Evolutionary conservation across 2,113 vertebrate genomes (phyloP), one percentile per base, ranked within the genome.

Genomic region (Salvelinus sp.): DNA sequence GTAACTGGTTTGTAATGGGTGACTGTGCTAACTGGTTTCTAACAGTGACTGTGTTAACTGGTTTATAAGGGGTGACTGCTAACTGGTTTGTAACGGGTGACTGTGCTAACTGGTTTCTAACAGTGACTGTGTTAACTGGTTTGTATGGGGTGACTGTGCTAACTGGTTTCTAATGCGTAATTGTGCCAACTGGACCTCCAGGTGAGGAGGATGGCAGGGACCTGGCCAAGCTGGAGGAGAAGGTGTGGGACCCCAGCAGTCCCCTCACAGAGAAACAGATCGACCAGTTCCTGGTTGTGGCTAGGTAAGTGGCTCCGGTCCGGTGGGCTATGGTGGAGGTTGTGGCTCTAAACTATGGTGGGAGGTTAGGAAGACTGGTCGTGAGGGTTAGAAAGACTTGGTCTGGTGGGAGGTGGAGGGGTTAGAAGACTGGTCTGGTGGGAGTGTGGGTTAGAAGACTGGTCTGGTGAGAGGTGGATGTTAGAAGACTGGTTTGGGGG

Each of bases 231-330:
- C 92, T 99, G 82, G 97, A 99, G 93, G 97, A 97, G 85, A 98
- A 96, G 89, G 89, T 98, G 58, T 99, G 96, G 96, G 96, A 98
- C 83, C 94, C 96, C 1, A 95, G 92, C 92, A 98, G 94, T 78
- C 94, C 94, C 0, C 91, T 98, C 70, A 94, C 94, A 12, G 97
- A 98, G 92, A 98, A 98, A 86, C 96, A 99, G 92, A 98, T 99
- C 3, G 97, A 99, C 91, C 97, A 99, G 91, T 99, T 99, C 85
- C 92, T 99, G 69, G 97, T 99, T n/a, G 97, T 99, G 50, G 97
- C 97, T 90, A 94, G 97, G 97, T 99, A 92, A 95, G 96, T 78
- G 14, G 75, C 2, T 62, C 27, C 62, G 58, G 6, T 73, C 18
- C 50, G 76, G 54, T 9, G 1, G 9, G 38, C 38, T 44, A 9